Evolutionary conservation across 2,888 invertebrate species (phyloP).

Genomic region (Nemurella pictetii): DNA sequence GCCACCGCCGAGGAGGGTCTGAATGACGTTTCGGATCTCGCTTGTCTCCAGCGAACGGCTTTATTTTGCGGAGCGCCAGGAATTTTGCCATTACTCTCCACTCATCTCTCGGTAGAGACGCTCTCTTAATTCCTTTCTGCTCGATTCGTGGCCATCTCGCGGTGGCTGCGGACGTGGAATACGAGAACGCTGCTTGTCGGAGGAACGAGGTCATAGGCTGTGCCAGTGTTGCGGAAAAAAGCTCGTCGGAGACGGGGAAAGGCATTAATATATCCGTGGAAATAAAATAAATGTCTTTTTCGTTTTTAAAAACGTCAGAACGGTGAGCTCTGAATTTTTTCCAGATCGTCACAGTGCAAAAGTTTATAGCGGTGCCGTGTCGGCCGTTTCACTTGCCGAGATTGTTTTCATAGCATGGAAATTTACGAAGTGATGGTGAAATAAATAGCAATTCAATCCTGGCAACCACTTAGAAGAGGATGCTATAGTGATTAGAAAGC

Average conservation of each 20-base stretch:
- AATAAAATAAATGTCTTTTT: background rate
- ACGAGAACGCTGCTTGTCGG: background rate
- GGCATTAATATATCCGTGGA: background rate
- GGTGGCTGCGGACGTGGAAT: background rate
- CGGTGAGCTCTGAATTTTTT: background rate
- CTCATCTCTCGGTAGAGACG: background rate
- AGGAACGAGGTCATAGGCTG: background rate
- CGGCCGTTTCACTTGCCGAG: background rate
- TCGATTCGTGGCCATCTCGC: background rate
- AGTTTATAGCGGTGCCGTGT: background rate
- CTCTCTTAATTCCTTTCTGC: background rate
- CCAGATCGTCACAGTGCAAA: background rate
- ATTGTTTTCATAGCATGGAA: background rate
- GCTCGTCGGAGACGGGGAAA: background rate
- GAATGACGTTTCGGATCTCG: conserved; percentile 11
- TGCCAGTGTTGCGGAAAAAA: background rate
- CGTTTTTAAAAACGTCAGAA: background rate
- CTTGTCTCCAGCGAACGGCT: background rate
- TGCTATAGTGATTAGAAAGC: too few species aligned
- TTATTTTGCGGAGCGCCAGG: background rate
- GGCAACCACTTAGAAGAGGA: too few species aligned
- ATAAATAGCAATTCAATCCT: too few species aligned
- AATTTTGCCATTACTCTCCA: background rate
- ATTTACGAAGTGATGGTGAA: background rate
- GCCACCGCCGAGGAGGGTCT: too few species aligned